Conservation (phyloP, 1,140 invertebrate species). For the Ridgeia piscesae region DNA sequence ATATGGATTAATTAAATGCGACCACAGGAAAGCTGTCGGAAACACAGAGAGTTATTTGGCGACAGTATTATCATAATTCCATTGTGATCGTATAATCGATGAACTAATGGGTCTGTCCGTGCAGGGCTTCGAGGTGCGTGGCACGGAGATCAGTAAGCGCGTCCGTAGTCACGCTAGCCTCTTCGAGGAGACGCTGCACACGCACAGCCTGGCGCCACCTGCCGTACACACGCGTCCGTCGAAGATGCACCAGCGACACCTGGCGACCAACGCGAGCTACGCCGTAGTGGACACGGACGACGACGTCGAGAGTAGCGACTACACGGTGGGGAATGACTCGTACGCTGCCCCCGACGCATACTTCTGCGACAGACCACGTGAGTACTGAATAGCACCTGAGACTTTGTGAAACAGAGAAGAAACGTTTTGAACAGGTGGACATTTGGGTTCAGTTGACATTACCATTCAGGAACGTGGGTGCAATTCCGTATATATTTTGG, state of each 20-base stretch:
- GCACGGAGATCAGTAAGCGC: slow-evolving; percentile 75
- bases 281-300: background rate
- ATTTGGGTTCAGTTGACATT: slow-evolving; percentile 7
- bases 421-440: background rate
- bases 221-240: background rate
- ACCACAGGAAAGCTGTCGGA: background rate
- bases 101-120: slow-evolving; percentile 29
- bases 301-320: background rate
- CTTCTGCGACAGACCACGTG: slow-evolving; percentile 69
- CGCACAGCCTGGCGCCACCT: slow-evolving; percentile 17
- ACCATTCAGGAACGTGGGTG: too few relatives aligned
- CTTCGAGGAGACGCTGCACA: slow-evolving; percentile 67
- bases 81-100: background rate
- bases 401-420: background rate
- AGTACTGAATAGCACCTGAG: slow-evolving; percentile 46
- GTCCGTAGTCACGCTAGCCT: slow-evolving; percentile 82
- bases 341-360: slow-evolving; percentile 45
- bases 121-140: slow-evolving; percentile 86
- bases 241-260: slow-evolving; percentile 14
- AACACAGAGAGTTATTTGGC: background rate
- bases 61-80: background rate
- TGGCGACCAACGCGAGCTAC: slow-evolving; percentile 4
- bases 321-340: background rate
- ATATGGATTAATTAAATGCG: background rate
- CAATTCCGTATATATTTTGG: too few relatives aligned